Evolutionary conservation across 1,140 invertebrate species (phyloP).

Genomic region (Venturia canescens): DNA sequence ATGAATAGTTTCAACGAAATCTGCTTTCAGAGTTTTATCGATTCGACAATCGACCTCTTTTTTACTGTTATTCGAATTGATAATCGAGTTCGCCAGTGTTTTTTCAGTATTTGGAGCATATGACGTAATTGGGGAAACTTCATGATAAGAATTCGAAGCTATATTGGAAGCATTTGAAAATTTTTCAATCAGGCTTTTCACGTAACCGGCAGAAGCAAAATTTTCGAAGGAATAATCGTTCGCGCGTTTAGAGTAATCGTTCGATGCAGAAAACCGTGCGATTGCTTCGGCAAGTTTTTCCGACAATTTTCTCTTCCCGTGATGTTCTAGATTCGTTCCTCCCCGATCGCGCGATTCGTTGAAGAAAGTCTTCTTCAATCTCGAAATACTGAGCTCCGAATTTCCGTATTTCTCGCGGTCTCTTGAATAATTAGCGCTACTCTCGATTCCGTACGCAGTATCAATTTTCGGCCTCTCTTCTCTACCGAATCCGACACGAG

Average conservation of each 20-base stretch:
- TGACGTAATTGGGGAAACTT: not conserved
- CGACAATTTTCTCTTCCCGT: conserved; percentile 11
- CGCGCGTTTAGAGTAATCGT: not conserved
- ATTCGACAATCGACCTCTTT: conserved; percentile 2
- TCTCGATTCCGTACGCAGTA: not conserved
- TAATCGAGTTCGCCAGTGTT: not conserved
- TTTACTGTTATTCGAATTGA: not conserved
- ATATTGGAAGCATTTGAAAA: conserved; percentile 8
- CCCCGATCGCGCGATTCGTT: conserved; percentile 42
- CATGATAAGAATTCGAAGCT: not conserved
- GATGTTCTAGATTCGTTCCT: not conserved
- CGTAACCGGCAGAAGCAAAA: conserved; percentile 48
- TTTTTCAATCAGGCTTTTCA: conserved; percentile 52
- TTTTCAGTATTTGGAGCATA: too few species aligned
- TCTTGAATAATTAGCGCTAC: not conserved
- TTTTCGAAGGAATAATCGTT: not conserved
- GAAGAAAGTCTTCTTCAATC: conserved; percentile 59
- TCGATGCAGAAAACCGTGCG: conserved; percentile 7
- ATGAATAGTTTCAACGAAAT: conserved; percentile 24
- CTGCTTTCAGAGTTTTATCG: not conserved
- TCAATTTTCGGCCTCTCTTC: not conserved
- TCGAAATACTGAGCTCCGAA: not conserved
- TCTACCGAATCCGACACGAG: not conserved
- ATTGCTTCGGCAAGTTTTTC: conserved; percentile 26
- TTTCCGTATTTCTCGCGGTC: not conserved